Conservation (phyloP, 92 coral and sea anemone species). For the Bergia sp. region DNA sequence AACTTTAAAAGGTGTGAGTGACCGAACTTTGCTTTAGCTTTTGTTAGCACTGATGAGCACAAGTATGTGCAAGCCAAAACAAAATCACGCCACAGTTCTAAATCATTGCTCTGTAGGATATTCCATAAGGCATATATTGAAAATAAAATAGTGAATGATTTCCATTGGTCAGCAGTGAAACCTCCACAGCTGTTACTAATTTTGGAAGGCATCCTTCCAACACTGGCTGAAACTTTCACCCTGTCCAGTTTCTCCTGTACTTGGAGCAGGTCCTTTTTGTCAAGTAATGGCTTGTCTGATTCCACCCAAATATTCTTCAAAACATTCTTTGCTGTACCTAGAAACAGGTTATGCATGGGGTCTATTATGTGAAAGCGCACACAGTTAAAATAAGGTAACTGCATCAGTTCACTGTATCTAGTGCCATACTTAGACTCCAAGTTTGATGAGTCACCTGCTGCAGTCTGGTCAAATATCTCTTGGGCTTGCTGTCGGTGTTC, state of each 20-base stretch:
- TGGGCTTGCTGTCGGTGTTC: constrained; percentile 57
- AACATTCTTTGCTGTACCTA: constrained; percentile 48
- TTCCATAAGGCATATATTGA: constrained; percentile 58
- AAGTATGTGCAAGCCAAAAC: constrained; percentile 43
- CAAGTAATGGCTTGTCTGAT: constrained; percentile 14
- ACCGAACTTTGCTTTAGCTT: too few species aligned
- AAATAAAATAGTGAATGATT: constrained; percentile 43
- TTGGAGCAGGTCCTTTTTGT: constrained; percentile 25
- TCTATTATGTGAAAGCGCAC: constrained; percentile 53
- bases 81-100: constrained; percentile 55
- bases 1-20: neutral
- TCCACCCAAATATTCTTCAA: constrained; percentile 57
- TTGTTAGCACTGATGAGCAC: too few species aligned
- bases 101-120: constrained; percentile 39
- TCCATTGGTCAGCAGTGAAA: constrained; percentile 61
- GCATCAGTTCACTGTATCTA: constrained; percentile 58
- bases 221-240: constrained; percentile 44
- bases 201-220: constrained; percentile 50
- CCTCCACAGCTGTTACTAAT: constrained; percentile 48
- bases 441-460: constrained; percentile 18
- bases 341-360: constrained; percentile 57
- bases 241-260: constrained; percentile 47
- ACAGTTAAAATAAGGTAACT: constrained; percentile 63
- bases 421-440: constrained; percentile 50
- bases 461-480: constrained; percentile 42